Conservation (phyloP, 1,140 invertebrate species). For the Whitmania pigra region DNA sequence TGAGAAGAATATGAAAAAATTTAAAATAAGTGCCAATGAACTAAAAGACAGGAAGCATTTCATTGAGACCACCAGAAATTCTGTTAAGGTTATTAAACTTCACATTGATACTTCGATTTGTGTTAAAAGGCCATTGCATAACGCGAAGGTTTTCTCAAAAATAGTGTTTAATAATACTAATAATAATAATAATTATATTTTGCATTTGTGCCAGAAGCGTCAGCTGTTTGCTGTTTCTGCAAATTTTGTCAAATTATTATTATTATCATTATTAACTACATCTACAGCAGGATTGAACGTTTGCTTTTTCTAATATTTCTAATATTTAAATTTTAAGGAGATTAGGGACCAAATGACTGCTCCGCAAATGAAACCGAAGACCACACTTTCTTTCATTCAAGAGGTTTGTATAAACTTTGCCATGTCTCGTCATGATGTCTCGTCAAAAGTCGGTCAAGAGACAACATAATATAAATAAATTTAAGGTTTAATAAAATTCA, state of each 20-base stretch:
- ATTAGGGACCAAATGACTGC: slow-evolving; percentile 3
- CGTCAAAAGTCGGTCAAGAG: too few species aligned
- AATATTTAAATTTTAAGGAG: not conserved
- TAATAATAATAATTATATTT: too few species aligned
- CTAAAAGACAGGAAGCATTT: slow-evolving; percentile 13
- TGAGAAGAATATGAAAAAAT: slow-evolving; percentile 18
- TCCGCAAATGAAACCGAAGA: not conserved
- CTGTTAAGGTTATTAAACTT: slow-evolving; percentile 5
- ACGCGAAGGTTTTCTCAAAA: too few species aligned
- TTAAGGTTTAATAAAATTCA: too few species aligned
- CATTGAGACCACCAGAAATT: slow-evolving; percentile 15
- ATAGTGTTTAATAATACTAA: too few species aligned
- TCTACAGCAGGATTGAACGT: not conserved
- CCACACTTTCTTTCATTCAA: not conserved
- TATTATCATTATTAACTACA: too few species aligned
- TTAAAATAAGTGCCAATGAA: slow-evolving; percentile 14
- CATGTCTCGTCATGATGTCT: too few species aligned
- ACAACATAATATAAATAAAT: too few species aligned
- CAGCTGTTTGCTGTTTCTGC: too few species aligned
- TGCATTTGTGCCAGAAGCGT: too few species aligned
- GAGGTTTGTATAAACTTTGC: not conserved
- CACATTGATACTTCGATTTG: not conserved
- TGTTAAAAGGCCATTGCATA: not conserved
- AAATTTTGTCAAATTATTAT: too few species aligned
- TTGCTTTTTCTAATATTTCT: not conserved